Evolutionary conservation across 2,113 vertebrate species (phyloP), one percentile per base, ranked within the genome.

Genomic region (Smithornis capensis): DNA sequence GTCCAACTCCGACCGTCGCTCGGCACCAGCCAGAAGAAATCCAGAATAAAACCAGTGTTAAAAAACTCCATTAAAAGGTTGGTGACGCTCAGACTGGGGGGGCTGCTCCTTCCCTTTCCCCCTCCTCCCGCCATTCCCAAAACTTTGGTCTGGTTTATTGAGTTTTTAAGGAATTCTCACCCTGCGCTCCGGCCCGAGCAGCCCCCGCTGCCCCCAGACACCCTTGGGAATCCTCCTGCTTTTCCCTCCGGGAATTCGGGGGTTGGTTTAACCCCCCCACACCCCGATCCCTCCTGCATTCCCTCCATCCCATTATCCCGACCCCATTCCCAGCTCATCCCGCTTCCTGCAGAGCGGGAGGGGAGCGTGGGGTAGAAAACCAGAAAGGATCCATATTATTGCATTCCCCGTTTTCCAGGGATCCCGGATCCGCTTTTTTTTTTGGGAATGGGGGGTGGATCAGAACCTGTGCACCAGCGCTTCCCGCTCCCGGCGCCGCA

Each of bases 391-490:
- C 25, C 52, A 17, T 27, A 52, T 94, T 93, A 96, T 95, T 92
- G 96, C 96, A 27, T 85, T 62, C 59, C 95, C 94, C 93, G 50
- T 4, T 2, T 67, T 17, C 9, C 71, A 14, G 7, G 87, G 96
- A 92, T 85, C 93, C 28, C 31, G 12, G n/a, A 13, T 2, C 5
- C 3, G n/a, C n/a, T n/a, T n/a, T n/a, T n/a, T n/a, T n/a, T n/a
- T n/a, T n/a, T n/a, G n/a, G n/a, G n/a, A n/a, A n/a, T n/a, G n/a
- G n/a, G n/a, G n/a, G n/a, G n/a, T n/a, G n/a, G n/a, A n/a, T 99
- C 98, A 99, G 98, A 99, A 99, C 97, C 98, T 95, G 97, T 99
- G 99, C 71, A 98, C 97, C 83, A 97, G 90, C 1, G 98, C 94
- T 49, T 99, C 98, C 2, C 76, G 92, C 35, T 98, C 98, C 7